Base-by-base conservation (phyloP, 1,140 invertebrate species). In the Drosophila pectinifera region DNA sequence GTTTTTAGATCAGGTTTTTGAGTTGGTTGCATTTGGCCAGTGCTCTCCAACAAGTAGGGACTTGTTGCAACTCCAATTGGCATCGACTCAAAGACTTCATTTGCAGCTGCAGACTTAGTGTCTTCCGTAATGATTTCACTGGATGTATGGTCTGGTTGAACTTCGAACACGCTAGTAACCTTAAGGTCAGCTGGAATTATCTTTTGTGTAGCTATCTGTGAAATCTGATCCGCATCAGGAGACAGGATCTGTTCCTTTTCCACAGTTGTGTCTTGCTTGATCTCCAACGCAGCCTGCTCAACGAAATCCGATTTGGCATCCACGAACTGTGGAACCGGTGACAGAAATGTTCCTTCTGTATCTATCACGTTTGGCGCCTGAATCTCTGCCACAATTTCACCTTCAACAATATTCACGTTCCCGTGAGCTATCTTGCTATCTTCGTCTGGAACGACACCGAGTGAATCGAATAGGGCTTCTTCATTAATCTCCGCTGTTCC, bases 341-440 rank as follows among this genome's bases (percentile, higher is more conserved):
- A 4, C 7, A 34, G 0, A 11, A 91, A 16, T 2, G 70, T 46
- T 14, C 43, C n/a, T 31, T 90, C 84, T 7, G 43, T 48, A 5
- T 90, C 77, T 26, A 81, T 79, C 4, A 89, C 36, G 11, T 39
- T 64, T 6, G 73, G 48, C 0, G 51, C 6, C 7, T 84, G 73
- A 20, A 84, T 45, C 54, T 84, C 64, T 3, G 88, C 80, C 7
- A 76, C 80, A 0, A 73, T 41, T 41, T 91, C 78, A 1, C 65
- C 93, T 92, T 91, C 95, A 92, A 39, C 41, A 7, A 90, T 63
- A 14, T 48, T 61, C 5, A 80, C 7, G 28, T 63, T 88, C 6
- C 80, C 77, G 14, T 69, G 48, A 11, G 41, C 67, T 0, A 22
- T 24, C 8, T 41, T 18, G 2, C 11, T 45, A 49, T 43, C 28